phyloP scores from a whole-genome alignment of 2,113 vertebrate species.

The Seriola aureovittata region DNA sequence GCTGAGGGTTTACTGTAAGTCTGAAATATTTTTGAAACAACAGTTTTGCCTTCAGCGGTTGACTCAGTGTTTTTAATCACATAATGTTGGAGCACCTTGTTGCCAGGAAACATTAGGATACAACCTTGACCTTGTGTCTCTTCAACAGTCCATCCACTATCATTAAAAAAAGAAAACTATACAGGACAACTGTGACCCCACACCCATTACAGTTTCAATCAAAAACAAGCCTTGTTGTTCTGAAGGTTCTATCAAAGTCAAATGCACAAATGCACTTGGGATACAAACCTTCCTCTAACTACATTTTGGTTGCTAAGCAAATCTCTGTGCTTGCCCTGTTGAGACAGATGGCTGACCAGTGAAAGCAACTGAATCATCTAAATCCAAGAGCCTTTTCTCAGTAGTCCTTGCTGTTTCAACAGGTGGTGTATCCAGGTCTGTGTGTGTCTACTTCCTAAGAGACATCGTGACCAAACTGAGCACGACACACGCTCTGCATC shows the following conservation, averaged over 20 bases:
- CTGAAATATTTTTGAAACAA: neutral
- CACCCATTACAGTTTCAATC: neutral
- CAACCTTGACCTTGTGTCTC: neutral
- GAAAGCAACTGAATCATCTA: neutral
- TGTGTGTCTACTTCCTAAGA: neutral
- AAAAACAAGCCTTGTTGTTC: neutral
- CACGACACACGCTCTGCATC: constrained; percentile 6
- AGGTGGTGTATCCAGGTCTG: neutral
- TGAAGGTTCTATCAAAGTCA: neutral
- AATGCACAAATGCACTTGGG: neutral
- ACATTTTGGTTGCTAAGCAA: constrained; percentile 23
- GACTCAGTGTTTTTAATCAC: neutral
- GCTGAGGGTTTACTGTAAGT: neutral
- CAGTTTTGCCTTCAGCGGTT: neutral
- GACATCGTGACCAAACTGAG: constrained; percentile 20
- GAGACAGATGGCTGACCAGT: constrained; percentile 42
- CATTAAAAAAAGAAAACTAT: neutral
- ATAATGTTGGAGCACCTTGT: neutral
- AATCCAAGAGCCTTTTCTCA: neutral
- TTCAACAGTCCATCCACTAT: neutral
- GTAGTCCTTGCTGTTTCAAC: constrained; percentile 20
- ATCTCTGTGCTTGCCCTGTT: neutral
- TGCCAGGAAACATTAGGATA: constrained; percentile 15
- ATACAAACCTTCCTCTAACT: constrained; percentile 10
- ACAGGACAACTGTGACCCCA: neutral